phyloP scores from a whole-genome alignment of 2,797 vertebrate genomes.

The Sebastes itinus region DNA sequence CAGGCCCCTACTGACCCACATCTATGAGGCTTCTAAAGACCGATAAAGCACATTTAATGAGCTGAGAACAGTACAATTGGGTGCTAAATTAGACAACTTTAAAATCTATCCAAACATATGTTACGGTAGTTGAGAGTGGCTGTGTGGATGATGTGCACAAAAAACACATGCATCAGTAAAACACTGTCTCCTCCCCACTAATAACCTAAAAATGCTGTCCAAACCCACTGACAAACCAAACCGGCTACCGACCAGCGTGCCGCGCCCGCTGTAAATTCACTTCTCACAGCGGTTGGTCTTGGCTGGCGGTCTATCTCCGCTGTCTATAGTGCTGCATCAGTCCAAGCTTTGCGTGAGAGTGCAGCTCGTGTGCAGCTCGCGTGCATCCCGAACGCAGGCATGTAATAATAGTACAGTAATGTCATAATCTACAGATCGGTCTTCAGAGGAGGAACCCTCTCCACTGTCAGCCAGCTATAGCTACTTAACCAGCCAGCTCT shows the following conservation, averaged over 20 bases:
- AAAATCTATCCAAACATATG: not conserved
- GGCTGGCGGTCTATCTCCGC: constrained; percentile 18
- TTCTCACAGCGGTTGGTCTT: constrained; percentile 39
- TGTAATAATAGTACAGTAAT: constrained; percentile 44
- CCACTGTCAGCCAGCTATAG: constrained; percentile 35
- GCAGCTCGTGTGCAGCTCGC: not conserved
- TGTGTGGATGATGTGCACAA: constrained; percentile 26
- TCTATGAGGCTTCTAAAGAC: not conserved
- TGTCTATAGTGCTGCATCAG: constrained; percentile 19
- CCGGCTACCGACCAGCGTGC: constrained; percentile 51
- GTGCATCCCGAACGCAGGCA: constrained; percentile 16
- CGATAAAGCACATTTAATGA: not conserved
- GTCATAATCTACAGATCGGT: constrained; percentile 51
- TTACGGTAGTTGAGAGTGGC: constrained; percentile 18
- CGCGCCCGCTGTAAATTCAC: constrained; percentile 54
- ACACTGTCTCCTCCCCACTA: constrained; percentile 37
- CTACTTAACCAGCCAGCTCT: constrained; percentile 25
- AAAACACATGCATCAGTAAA: constrained; percentile 43
- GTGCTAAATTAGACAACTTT: not conserved
- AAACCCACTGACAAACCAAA: constrained; percentile 66
- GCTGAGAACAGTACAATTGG: not conserved
- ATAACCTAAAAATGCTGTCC: constrained; percentile 42
- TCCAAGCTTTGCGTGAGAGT: constrained; percentile 37
- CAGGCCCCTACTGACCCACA: not conserved
- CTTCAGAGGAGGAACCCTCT: constrained; percentile 25